Conservation (phyloP, 2,113 vertebrate genomes). For the Pelecanus crispus region DNA sequence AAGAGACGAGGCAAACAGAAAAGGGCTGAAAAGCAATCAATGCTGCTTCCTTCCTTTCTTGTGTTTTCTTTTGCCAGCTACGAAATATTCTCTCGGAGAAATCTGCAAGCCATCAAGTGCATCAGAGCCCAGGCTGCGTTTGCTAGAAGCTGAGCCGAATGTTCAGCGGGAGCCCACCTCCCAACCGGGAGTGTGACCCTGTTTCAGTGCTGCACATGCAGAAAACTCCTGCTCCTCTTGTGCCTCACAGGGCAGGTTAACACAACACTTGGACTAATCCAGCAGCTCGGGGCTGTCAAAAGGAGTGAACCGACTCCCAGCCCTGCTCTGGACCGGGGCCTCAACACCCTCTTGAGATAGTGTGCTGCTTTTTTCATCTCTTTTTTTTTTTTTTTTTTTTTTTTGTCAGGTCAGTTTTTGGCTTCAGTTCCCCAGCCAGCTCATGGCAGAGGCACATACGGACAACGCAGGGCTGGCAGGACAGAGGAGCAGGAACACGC, state of each 20-base stretch:
- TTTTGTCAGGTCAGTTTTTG: not conserved
- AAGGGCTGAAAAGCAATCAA: not conserved
- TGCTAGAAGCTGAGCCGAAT: not conserved
- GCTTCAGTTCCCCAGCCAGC: not conserved
- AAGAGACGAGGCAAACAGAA: not conserved
- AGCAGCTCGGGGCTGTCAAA: not conserved
- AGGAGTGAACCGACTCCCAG: not conserved
- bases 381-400: too few relatives aligned
- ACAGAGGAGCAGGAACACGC: not conserved
- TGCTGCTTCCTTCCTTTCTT: not conserved
- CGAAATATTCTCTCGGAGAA: not conserved
- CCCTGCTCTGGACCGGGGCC: not conserved
- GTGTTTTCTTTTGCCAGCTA: not conserved
- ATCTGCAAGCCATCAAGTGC: constrained; percentile 18
- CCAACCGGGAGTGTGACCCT: not conserved
- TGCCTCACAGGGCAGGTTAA: not conserved
- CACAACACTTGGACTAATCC: not conserved
- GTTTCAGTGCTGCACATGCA: not conserved
- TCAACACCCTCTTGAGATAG: not conserved
- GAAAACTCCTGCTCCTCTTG: not conserved
- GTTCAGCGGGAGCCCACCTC: not conserved
- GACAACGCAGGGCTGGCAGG: not conserved
- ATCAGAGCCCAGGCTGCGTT: not conserved
- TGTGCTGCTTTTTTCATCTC: not conserved
- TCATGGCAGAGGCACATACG: not conserved